Evolutionary conservation across 2,888 invertebrate species (phyloP).

Genomic region (Glaucopsyche alexis): DNA sequence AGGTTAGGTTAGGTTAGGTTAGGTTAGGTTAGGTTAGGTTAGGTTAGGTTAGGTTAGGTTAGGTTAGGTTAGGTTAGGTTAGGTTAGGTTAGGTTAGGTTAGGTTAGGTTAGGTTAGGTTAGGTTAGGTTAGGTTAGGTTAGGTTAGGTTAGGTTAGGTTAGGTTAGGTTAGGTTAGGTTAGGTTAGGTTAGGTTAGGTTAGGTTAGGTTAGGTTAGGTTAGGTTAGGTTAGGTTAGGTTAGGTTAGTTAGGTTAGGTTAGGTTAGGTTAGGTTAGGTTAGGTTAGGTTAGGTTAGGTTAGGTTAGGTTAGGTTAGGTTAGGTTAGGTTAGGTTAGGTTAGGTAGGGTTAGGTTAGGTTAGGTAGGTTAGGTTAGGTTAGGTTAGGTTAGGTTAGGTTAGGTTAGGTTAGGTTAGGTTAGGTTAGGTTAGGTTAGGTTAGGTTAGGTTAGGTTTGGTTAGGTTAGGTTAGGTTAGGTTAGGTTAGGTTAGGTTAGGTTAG

Average conservation of each 20-base stretch:
- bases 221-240: constrained; percentile 38
- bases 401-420: constrained; percentile 30
- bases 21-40: constrained; percentile 36
- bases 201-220: constrained; percentile 39
- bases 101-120: constrained; percentile 37
- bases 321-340: constrained; percentile 34
- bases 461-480: constrained; percentile 27
- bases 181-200: constrained; percentile 36
- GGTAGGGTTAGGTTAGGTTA: constrained; percentile 30
- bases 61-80: constrained; percentile 37
- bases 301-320: constrained; percentile 35
- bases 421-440: constrained; percentile 33
- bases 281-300: constrained; percentile 34
- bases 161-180: constrained; percentile 34
- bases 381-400: constrained; percentile 21
- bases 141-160: constrained; percentile 37
- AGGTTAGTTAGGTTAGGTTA: constrained; percentile 38
- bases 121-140: constrained; percentile 36
- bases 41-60: constrained; percentile 37
- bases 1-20: constrained; percentile 37
- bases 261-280: constrained; percentile 36
- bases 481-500: constrained; percentile 27
- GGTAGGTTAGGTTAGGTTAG: no score
- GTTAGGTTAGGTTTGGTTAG: constrained; percentile 31
- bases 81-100: constrained; percentile 39